phyloP scores from a whole-genome alignment of 2,113 vertebrate genomes.

The Oncorhynchus gorbuscha region DNA sequence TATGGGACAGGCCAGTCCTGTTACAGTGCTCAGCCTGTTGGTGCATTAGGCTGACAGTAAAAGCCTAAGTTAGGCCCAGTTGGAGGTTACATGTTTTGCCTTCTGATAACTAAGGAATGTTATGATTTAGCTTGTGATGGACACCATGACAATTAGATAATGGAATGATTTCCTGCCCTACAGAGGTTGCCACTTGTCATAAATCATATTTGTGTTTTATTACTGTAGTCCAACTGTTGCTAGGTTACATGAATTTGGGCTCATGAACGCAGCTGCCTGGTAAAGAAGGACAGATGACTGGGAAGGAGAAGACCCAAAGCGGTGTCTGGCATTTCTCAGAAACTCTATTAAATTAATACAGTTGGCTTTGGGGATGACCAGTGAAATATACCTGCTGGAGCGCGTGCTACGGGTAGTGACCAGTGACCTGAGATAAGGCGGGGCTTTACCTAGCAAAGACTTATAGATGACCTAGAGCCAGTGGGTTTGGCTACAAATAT shows the following conservation, averaged over 20 bases:
- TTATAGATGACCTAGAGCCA: too few species aligned
- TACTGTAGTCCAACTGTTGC: not conserved
- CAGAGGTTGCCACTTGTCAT: not conserved
- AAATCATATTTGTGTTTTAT: not conserved
- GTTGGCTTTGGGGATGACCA: too few species aligned
- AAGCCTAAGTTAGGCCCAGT: too few species aligned
- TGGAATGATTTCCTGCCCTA: not conserved
- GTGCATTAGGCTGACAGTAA: too few species aligned
- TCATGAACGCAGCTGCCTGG: not conserved
- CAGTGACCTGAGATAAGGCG: too few species aligned
- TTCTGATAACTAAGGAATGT: not conserved
- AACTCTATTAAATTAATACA: not conserved
- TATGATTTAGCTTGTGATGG: not conserved
- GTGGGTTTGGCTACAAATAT: too few species aligned
- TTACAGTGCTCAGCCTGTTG: too few species aligned
- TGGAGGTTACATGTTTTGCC: not conserved
- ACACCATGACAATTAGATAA: too few species aligned
- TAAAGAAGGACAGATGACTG: not conserved
- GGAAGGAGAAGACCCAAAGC: not conserved
- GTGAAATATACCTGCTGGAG: too few species aligned
- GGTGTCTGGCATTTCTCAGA: not conserved
- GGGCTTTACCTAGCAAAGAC: too few species aligned
- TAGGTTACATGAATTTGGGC: not conserved
- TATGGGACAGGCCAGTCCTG: too few species aligned
- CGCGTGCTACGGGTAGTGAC: too few species aligned